phyloP scores from a whole-genome alignment of 2,113 vertebrate genomes.

The Sitta europaea region DNA sequence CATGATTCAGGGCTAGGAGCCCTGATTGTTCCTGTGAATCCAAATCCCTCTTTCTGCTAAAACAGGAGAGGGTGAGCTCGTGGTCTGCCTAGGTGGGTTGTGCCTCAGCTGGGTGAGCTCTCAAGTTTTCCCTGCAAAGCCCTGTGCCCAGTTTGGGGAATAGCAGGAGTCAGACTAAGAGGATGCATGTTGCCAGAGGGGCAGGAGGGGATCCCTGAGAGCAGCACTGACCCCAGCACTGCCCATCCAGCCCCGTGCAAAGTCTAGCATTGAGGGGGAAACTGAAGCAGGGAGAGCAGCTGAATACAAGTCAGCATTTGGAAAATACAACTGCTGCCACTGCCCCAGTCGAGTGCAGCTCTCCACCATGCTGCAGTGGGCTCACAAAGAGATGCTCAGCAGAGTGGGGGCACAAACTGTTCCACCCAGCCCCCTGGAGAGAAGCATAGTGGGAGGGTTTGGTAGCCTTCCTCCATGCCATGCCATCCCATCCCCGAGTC shows the following conservation, averaged over 20 bases:
- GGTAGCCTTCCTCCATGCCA: background rate
- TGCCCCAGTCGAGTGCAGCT: background rate
- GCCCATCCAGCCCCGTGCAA: background rate
- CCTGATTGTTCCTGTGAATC: background rate
- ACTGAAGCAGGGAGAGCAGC: background rate
- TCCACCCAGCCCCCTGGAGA: background rate
- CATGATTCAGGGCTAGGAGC: background rate
- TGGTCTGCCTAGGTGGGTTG: background rate
- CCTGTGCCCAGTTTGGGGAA: background rate
- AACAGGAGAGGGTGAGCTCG: background rate
- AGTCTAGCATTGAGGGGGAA: background rate
- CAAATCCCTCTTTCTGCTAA: background rate
- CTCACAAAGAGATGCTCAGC: background rate
- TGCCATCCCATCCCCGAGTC: background rate
- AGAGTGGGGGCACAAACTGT: background rate
- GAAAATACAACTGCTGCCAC: accelerated
- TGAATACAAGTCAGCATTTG: background rate
- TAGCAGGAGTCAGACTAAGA: background rate
- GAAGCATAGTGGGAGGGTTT: background rate
- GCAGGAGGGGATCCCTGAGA: background rate
- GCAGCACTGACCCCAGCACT: background rate
- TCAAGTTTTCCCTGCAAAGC: background rate
- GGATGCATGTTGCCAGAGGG: background rate
- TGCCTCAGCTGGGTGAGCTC: background rate
- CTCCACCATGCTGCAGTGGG: background rate